Conservation (phyloP, 1,140 invertebrate species). For the Batillaria attramentaria region DNA sequence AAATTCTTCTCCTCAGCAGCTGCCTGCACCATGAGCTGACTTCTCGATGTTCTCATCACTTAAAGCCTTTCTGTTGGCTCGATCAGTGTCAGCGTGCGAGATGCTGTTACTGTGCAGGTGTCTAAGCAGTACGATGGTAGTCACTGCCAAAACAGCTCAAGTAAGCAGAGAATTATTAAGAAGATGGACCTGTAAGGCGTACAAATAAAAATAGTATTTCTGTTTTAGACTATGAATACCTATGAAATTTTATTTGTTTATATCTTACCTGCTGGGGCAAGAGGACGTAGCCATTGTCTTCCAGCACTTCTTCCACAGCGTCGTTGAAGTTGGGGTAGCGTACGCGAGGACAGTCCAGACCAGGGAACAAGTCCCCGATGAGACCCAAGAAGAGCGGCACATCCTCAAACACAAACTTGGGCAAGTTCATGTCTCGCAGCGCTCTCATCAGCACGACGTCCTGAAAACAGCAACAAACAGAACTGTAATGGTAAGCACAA, state of each 20-base stretch:
- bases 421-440: conserved; percentile 91
- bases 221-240: not conserved
- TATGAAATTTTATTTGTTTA: no score
- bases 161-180: not conserved
- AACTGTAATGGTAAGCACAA: not conserved
- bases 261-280: conserved; percentile 81
- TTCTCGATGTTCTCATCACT: no score
- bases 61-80: no score
- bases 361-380: conserved; percentile 91
- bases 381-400: conserved; percentile 90
- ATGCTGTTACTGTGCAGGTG: no score
- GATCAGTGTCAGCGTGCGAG: no score
- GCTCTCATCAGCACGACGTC: conserved; percentile 90
- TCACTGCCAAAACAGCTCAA: no score
- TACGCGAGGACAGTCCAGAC: conserved; percentile 87
- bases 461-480: conserved; percentile 45
- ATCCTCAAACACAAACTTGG: conserved; percentile 93
- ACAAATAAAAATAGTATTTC: not conserved
- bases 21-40: no score
- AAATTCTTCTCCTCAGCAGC: no score
- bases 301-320: conserved; percentile 80
- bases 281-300: conserved; percentile 80
- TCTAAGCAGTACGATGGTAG: no score
- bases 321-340: conserved; percentile 88
- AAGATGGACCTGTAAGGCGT: not conserved